Evolutionary conservation across 2,113 vertebrate species (phyloP).

Genomic region (Cairina moschata): DNA sequence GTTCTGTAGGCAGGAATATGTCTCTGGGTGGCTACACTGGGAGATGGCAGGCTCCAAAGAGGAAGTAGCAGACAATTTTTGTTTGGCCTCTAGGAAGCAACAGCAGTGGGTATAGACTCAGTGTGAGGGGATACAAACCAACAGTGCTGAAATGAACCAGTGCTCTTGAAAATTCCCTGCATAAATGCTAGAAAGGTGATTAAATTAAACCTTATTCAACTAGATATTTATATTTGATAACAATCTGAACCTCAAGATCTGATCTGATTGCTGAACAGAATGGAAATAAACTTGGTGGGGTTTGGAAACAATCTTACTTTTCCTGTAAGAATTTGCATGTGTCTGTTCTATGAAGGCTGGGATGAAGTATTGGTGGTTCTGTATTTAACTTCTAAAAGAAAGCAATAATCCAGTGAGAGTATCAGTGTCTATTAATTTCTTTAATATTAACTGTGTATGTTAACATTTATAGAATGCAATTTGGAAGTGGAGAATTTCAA

Average conservation of each 20-base stretch:
- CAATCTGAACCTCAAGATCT: background rate
- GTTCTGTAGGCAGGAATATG: background rate
- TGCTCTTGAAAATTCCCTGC: background rate
- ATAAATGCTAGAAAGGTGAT: background rate
- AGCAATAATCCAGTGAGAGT: background rate
- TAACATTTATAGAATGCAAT: background rate
- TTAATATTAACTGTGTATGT: background rate
- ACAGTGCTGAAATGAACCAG: background rate
- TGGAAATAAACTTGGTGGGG: background rate
- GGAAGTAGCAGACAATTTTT: background rate
- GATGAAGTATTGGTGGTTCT: background rate
- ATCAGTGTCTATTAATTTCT: background rate
- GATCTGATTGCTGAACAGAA: background rate
- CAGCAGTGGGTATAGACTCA: accelerated
- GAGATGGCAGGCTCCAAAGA: background rate
- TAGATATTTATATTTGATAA: background rate
- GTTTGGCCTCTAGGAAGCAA: background rate
- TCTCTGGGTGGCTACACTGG: background rate
- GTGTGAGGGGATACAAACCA: background rate
- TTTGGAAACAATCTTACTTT: background rate
- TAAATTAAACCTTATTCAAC: background rate
- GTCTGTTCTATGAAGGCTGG: background rate
- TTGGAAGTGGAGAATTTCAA: background rate
- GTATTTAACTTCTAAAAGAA: background rate
- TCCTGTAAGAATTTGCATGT: background rate